phyloP scores from a whole-genome alignment of 2,797 vertebrate species.

The Sebastes matsubarae region DNA sequence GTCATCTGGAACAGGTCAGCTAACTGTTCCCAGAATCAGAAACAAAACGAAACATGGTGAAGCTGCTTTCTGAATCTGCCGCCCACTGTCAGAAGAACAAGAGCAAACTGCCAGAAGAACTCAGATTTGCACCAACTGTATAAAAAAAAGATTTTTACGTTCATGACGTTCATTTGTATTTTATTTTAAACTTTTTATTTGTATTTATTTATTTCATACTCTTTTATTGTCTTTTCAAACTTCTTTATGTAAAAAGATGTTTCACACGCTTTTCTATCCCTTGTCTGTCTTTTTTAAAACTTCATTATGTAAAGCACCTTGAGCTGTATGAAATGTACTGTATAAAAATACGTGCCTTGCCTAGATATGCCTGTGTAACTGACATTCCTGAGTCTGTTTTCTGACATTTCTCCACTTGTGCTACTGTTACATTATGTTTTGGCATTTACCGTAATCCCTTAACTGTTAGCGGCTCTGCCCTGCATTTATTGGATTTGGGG shows the following conservation, averaged over 20 bases:
- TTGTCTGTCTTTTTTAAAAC: background rate
- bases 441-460: background rate
- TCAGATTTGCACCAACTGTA: background rate
- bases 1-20: background rate
- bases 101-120: background rate
- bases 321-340: too few relatives aligned
- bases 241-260: background rate
- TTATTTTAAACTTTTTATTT: background rate
- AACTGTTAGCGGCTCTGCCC: background rate
- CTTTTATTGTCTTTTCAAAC: background rate
- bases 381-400: background rate
- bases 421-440: constrained; percentile 12
- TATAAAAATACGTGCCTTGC: background rate
- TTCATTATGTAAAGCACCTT: background rate
- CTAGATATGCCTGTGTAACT: background rate
- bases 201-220: background rate
- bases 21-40: background rate
- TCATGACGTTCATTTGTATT: background rate
- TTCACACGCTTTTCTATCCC: background rate
- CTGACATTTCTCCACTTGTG: background rate
- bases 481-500: background rate
- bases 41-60: background rate
- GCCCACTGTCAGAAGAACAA: background rate
- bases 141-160: too few relatives aligned
- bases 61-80: background rate